These are phyloP conservation scores for Nemoura dubitans DNA, from an alignment of 2,888 invertebrate genomes.

Conservation along the genomic window DNA sequence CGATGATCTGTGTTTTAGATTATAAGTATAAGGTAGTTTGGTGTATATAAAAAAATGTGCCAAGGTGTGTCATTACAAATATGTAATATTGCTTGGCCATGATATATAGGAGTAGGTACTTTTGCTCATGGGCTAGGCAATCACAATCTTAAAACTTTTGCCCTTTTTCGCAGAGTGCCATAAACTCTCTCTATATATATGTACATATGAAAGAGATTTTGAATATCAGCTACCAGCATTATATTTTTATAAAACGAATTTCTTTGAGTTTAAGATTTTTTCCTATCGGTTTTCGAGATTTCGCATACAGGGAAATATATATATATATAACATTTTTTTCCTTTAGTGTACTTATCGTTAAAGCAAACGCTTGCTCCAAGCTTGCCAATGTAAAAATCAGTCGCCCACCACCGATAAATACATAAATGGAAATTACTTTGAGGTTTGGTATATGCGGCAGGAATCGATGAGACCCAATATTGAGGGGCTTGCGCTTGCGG, in stretches of 20 bases:
- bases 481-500: slow-evolving; percentile 37
- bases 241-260: slow-evolving; percentile 9
- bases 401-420: slow-evolving; percentile 49
- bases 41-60: not conserved
- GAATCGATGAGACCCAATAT: slow-evolving; percentile 48
- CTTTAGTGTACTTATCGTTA: slow-evolving; percentile 38
- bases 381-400: slow-evolving; percentile 47
- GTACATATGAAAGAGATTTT: slow-evolving; percentile 1
- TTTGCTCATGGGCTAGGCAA: not conserved
- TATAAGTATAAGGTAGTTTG: not conserved
- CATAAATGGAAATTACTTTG: slow-evolving; percentile 52
- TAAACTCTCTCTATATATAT: not conserved
- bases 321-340: too few relatives aligned
- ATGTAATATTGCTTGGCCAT: not conserved
- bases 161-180: not conserved
- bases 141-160: not conserved
- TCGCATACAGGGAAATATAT: not conserved
- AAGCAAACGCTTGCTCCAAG: slow-evolving; percentile 28
- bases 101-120: too few relatives aligned
- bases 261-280: slow-evolving; percentile 28
- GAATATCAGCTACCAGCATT: not conserved
- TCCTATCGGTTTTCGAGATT: slow-evolving; percentile 31
- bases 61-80: not conserved
- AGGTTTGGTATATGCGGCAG: not conserved
- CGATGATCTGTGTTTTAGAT: not conserved